phyloP scores from a whole-genome alignment of 2,113 vertebrate genomes.

The Chlorocebus sabaeus region DNA sequence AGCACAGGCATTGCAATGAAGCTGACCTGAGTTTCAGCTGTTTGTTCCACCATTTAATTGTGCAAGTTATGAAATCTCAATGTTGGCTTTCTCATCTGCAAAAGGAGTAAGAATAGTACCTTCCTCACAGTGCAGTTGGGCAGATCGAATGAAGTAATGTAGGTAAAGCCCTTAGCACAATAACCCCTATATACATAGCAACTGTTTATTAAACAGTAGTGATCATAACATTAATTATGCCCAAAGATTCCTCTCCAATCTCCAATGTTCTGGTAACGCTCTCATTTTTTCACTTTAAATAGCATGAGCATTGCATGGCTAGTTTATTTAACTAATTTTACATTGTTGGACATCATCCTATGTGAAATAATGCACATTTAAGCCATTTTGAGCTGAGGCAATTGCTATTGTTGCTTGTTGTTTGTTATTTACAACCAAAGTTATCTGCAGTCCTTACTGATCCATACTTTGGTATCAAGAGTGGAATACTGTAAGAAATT shows the following conservation, averaged over 20 bases:
- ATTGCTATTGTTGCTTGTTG: background rate
- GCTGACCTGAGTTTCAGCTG: background rate
- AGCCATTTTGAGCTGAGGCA: background rate
- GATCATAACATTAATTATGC: background rate
- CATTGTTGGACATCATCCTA: background rate
- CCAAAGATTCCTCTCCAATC: background rate
- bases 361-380: background rate
- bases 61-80: constrained; percentile 5
- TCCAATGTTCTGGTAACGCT: background rate
- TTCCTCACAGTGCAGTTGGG: background rate
- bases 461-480: background rate
- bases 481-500: background rate
- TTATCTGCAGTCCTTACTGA: background rate
- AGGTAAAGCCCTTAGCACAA: background rate
- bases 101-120: background rate
- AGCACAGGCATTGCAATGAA: background rate
- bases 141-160: background rate
- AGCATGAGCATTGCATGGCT: background rate
- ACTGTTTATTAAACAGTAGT: background rate
- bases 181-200: background rate
- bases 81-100: background rate
- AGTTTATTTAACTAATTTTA: background rate
- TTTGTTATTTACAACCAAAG: background rate
- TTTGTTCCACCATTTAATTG: background rate
- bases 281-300: background rate